Base-by-base conservation (phyloP, 1,140 invertebrate species). In the Eupeodes corollae region DNA sequence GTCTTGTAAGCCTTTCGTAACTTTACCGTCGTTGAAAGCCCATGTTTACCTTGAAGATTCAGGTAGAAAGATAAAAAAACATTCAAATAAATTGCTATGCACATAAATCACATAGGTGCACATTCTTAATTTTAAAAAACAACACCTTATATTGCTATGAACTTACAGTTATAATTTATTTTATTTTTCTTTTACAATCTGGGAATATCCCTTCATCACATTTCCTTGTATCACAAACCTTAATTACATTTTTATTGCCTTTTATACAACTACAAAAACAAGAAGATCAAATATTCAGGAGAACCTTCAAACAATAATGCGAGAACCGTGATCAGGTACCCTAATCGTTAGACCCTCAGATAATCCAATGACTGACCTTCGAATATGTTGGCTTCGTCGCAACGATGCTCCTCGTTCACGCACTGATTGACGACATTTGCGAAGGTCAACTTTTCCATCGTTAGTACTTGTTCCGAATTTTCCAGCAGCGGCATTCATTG, bases 401-500 rank as follows among this genome's bases (percentile, higher is more conserved):
- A 26, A 26, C 21, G 63, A 39, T 35, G 58, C 60, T 15, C 60
- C 60, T 3, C 60, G 55, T 38, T 63, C 60, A 14, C 60, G 49
- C 11, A 63, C 58, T 1, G 60, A 63, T 40, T 63, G 60, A 2
- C 60, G 50, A 35, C 63, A 32, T 18, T 61, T 61, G 14, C 58
- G 58, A 5, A 58, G 54, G 42, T 26, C 53, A 45, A 2, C 48
- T 47, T 42, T 41, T 37, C 37, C 32, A 32, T 35, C 47, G 1
- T n/a, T 30, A 35, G 34, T 42, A 30, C 46, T 51, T n/a, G n/a
- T n/a, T 16, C 63, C 52, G 43, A 52, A 54, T 19, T 58, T 33
- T 8, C 6, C 59, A 3, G 55, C 60, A 5, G 42, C 42, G 1
- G 59, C 56, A 59, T 73, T 72, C 71, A 73, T 73, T 10, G 70